Conservation (phyloP, 2,797 vertebrate species). For the Pseudotriccus pelzelni region DNA sequence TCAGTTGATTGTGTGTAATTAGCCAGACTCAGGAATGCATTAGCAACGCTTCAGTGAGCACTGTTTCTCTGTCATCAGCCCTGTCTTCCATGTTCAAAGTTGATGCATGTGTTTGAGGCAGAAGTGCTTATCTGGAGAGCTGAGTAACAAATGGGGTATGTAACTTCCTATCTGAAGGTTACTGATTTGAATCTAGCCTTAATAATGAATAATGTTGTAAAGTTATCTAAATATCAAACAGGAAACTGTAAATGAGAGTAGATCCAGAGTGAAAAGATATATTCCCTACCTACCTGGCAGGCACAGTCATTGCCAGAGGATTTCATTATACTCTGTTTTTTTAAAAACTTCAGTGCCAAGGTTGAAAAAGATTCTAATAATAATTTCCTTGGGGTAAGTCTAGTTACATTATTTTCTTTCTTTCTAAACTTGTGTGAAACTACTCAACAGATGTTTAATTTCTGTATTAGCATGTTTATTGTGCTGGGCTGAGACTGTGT, state of each 20-base stretch:
- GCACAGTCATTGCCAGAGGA: neutral
- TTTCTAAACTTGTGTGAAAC: neutral
- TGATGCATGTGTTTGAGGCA: slow-evolving; percentile 6
- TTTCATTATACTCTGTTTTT: neutral
- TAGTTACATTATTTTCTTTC: neutral
- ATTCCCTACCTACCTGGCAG: neutral
- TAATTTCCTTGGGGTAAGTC: neutral
- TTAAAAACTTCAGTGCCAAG: neutral
- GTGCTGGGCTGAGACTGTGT: neutral
- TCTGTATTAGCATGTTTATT: neutral
- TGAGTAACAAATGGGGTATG: slow-evolving; percentile 13
- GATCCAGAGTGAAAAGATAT: neutral
- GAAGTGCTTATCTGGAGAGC: slow-evolving; percentile 10
- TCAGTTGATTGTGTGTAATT: slow-evolving; percentile 51
- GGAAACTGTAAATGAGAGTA: neutral
- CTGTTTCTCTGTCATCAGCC: neutral
- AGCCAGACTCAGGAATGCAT: slow-evolving; percentile 22
- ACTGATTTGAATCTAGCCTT: neutral
- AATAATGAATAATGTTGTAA: neutral
- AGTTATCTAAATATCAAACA: neutral
- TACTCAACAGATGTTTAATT: neutral
- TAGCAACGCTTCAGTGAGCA: neutral
- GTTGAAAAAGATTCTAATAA: neutral
- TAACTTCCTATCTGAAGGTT: slow-evolving; percentile 1
- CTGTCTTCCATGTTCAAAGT: neutral